Base-by-base conservation (phyloP, 2,888 invertebrate genomes). In the Eulithis testata region DNA sequence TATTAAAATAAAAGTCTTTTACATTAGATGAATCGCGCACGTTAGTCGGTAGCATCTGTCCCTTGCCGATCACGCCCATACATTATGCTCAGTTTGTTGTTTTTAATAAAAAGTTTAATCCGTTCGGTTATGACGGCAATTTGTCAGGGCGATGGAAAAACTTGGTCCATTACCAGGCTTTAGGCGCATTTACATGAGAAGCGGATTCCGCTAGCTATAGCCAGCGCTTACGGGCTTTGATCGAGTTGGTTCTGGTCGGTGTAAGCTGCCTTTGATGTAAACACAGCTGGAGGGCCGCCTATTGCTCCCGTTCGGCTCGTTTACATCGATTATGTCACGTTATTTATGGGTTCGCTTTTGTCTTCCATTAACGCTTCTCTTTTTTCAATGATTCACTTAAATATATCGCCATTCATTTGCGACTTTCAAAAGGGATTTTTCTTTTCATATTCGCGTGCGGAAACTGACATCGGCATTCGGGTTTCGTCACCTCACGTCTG, bases 41-140 rank as follows among this genome's bases (percentile, higher is more conserved):
- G 91, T 89, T 90, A 90, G 90, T 90, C 86, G 89, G 89, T 85
- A 89, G 88, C 91, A 93, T 92, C 91, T 93, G 92, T 91, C 91
- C 91, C 90, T 86, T 87, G 86, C 88, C 89, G 90, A 91, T 91
- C 91, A 91, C 90, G 85, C 82, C 88, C 86, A 89, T 91, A 91
- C 91, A 91, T 92, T 92, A 91, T 91, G 87, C 91, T 86, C 90
- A 88, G 91, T 91, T 91, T 92, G 91, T 91, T 92, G 91, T 92
- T 91, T 91, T 92, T 92, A 92, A 91, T 92, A 92, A 92, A 92
- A 92, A 92, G 91, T 92, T 92, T 91, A 92, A 92, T 92, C 91
- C 91, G 89, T 91, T 89, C 90, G 85, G 90, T 92, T 92, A 92
- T 92, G 92, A 89, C 85, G 85, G 91, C 86, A 89, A 92, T 92